Percentiles rank a stretch among this genome's conserved stretches.
These are phyloP conservation scores for Tapirus terrestris DNA, from an alignment of 2,113 vertebrate genomes.

Conservation along the genomic window DNA sequence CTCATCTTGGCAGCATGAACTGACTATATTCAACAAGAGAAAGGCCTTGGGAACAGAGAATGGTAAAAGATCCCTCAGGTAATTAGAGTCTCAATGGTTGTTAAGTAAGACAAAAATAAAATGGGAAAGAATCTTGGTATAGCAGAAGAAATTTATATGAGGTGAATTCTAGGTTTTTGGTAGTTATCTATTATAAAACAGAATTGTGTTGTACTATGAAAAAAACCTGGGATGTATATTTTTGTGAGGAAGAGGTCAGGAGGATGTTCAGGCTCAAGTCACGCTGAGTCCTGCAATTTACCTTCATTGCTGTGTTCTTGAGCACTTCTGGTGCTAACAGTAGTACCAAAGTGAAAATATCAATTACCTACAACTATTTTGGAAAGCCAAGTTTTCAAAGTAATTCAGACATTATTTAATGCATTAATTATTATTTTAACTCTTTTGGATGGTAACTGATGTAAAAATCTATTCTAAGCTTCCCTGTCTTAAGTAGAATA, in stretches of 20 bases:
- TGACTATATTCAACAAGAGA: not conserved
- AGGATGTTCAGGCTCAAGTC: not conserved
- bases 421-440: constrained; percentile 34
- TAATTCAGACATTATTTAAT: constrained; percentile 55
- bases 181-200: constrained; percentile 31
- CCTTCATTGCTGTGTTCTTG: not conserved
- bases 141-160: not conserved
- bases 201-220: not conserved
- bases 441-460: not conserved
- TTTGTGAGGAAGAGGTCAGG: not conserved
- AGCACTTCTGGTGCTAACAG: not conserved
- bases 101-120: constrained; percentile 4
- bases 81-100: not conserved
- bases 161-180: not conserved
- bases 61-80: not conserved
- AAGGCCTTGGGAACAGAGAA: not conserved
- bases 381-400: not conserved
- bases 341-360: not conserved
- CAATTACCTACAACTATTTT: not conserved
- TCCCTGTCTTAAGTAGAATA: not conserved
- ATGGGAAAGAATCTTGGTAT: not conserved
- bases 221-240: not conserved
- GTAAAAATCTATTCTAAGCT: constrained; percentile 9
- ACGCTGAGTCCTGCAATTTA: not conserved
- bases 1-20: not conserved